Conservation (phyloP, 2,888 invertebrate species). For the Mactromeris polynyma region DNA sequence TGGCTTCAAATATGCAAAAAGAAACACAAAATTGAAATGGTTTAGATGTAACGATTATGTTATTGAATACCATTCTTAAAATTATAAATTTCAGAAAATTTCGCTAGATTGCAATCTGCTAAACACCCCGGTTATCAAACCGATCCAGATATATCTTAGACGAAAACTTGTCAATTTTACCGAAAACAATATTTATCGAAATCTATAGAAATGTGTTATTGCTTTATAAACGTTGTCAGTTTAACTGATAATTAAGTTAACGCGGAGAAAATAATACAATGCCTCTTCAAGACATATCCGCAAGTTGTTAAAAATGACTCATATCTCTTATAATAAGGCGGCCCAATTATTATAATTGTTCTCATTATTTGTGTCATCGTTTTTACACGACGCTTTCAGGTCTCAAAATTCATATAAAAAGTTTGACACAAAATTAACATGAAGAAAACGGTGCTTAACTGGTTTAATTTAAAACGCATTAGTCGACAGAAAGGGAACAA, state of each 20-base stretch:
- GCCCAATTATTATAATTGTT: slow-evolving; percentile 2
- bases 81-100: not conserved
- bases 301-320: slow-evolving; percentile 4
- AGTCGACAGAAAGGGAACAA: not conserved
- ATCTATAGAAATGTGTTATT: slow-evolving; percentile 20
- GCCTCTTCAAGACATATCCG: not conserved
- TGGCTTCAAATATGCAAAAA: slow-evolving; percentile 27
- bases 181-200: slow-evolving; percentile 33
- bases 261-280: not conserved
- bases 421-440: not conserved
- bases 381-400: not conserved
- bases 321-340: not conserved
- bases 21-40: slow-evolving; percentile 51
- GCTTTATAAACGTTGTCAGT: slow-evolving; percentile 56
- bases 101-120: not conserved
- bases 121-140: not conserved
- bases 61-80: slow-evolving; percentile 39
- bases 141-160: not conserved
- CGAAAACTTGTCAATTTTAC: slow-evolving; percentile 60
- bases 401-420: not conserved
- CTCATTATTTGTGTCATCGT: not conserved
- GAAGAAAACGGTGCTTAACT: not conserved
- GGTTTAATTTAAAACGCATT: slow-evolving; percentile 12
- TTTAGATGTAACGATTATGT: slow-evolving; percentile 45
- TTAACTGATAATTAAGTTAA: slow-evolving; percentile 6